A percentile compares a stretch with the other conserved stretches of the same genome.
Evolutionary conservation across 2,113 vertebrate species (phyloP).

Genomic region (Chrysochloris asiatica): DNA sequence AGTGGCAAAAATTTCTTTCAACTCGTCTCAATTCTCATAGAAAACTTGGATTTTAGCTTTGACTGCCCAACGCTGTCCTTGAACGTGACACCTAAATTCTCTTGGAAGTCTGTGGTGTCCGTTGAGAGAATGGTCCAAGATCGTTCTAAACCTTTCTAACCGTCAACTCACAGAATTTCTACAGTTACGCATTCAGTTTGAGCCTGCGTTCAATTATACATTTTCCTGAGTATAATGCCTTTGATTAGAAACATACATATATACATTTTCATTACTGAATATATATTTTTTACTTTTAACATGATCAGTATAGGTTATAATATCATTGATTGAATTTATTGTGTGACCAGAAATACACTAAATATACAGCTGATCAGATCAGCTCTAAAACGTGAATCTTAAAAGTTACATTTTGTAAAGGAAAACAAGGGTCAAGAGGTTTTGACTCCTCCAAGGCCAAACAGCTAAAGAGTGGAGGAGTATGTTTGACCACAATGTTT

Average conservation of each 20-base stretch:
- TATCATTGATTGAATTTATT: not conserved
- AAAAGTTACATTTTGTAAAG: not conserved
- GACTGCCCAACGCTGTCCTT: not conserved
- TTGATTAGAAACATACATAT: conserved; percentile 3
- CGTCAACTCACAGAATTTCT: not conserved
- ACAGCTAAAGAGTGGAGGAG: not conserved
- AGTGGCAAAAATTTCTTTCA: not conserved
- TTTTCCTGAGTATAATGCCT: conserved; percentile 32
- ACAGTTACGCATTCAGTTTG: not conserved
- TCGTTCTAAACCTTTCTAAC: not conserved
- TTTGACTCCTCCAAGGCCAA: conserved; percentile 58
- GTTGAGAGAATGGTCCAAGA: not conserved
- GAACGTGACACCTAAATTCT: not conserved
- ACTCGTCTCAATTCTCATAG: not conserved
- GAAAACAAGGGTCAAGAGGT: not conserved
- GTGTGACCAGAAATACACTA: too few relatives aligned
- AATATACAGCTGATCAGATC: too few relatives aligned
- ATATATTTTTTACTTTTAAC: not conserved
- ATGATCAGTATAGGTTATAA: not conserved
- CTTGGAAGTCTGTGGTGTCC: not conserved
- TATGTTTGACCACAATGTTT: conserved; percentile 9
- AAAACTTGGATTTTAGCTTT: conserved; percentile 16
- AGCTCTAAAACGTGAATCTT: conserved; percentile 12
- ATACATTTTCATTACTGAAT: not conserved
- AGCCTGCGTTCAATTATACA: not conserved